Conservation (phyloP, 2,888 invertebrate species). For the Erebia ligea region DNA sequence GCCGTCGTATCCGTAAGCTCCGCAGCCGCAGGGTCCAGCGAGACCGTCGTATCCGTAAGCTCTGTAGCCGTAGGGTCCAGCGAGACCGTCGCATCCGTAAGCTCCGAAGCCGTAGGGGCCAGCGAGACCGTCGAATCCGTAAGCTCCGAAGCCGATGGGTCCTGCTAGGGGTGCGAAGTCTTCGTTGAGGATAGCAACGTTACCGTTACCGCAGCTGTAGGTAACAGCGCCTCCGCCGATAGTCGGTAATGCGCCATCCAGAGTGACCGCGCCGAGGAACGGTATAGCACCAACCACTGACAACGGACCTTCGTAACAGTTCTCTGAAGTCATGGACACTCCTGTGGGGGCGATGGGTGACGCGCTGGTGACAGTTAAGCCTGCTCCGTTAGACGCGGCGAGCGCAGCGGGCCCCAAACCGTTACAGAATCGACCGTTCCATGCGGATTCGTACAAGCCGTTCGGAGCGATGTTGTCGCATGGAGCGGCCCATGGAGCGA, state of each 20-base stretch:
- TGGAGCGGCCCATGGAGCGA: not conserved
- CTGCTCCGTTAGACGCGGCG: slow-evolving; percentile 36
- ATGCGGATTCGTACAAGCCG: slow-evolving; percentile 7
- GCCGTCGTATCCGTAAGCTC: not conserved
- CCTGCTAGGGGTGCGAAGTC: slow-evolving; percentile 17
- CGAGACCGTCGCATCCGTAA: slow-evolving; percentile 6
- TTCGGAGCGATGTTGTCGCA: not conserved
- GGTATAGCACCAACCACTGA: slow-evolving; percentile 52
- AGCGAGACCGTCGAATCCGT: slow-evolving; percentile 25
- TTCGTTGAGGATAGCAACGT: slow-evolving; percentile 44
- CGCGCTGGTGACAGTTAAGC: slow-evolving; percentile 45
- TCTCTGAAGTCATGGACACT: slow-evolving; percentile 52
- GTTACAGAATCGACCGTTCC: slow-evolving; percentile 5
- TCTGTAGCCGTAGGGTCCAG: not conserved
- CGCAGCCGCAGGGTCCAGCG: not conserved
- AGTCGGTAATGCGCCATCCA: slow-evolving; percentile 50
- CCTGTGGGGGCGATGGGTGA: slow-evolving; percentile 54
- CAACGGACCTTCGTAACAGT: slow-evolving; percentile 49
- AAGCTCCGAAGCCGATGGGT: not conserved
- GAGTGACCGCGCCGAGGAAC: slow-evolving; percentile 51
- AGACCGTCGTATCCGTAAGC: not conserved
- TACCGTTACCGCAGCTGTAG: slow-evolving; percentile 49
- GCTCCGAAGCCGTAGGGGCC: not conserved
- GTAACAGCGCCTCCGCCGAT: slow-evolving; percentile 46
- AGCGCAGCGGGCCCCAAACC: slow-evolving; percentile 19